These are phyloP conservation scores for Luffia ferchaultella DNA, from an alignment of 2,888 invertebrate species.

Conservation along the genomic window DNA sequence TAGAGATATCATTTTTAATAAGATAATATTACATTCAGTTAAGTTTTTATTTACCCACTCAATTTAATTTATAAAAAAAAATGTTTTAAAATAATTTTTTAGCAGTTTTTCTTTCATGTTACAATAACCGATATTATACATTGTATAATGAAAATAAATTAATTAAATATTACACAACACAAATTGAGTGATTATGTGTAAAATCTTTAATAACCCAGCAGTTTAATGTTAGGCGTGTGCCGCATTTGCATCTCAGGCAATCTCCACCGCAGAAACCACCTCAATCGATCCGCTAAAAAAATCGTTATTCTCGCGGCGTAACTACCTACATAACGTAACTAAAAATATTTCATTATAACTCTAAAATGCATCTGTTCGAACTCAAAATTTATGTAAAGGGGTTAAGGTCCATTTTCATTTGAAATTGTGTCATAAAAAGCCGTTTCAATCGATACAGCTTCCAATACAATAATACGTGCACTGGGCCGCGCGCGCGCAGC, in stretches of 20 bases:
- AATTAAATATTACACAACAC: background rate
- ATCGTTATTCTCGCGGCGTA: slow-evolving; percentile 51
- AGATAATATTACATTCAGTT: too few species aligned
- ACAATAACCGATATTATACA: too few species aligned
- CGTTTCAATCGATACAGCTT: slow-evolving; percentile 38
- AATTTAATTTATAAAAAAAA: too few species aligned
- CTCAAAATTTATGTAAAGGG: too few species aligned
- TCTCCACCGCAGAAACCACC: slow-evolving; percentile 48
- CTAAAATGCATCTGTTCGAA: background rate
- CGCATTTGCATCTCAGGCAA: slow-evolving; percentile 55
- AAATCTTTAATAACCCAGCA: background rate
- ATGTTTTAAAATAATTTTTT: too few species aligned
- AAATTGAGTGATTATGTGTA: background rate
- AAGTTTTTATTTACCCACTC: too few species aligned
- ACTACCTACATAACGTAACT: slow-evolving; percentile 40
- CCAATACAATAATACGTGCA: slow-evolving; percentile 64
- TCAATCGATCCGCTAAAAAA: slow-evolving; percentile 62
- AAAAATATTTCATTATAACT: background rate
- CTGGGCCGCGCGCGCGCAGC: slow-evolving; percentile 64
- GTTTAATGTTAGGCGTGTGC: slow-evolving; percentile 16
- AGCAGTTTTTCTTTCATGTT: too few species aligned
- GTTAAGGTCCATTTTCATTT: slow-evolving; percentile 20
- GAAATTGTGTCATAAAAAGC: slow-evolving; percentile 28
- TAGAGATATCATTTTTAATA: too few species aligned
- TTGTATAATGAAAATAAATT: too few species aligned